Evolutionary conservation across 2,888 invertebrate genomes (phyloP).

Genomic region (Pharmacophagus antenor): DNA sequence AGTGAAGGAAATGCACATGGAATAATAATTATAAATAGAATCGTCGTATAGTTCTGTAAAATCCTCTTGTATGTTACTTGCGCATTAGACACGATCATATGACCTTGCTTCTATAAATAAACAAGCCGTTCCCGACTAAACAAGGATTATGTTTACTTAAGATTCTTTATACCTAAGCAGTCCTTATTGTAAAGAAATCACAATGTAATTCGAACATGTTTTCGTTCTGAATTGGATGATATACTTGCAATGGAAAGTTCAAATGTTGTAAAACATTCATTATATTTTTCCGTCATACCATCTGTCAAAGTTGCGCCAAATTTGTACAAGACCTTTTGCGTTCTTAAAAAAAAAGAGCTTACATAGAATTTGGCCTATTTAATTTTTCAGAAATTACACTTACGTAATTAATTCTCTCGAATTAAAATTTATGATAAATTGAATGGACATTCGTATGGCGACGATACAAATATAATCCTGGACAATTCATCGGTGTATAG

Average conservation of each 20-base stretch:
- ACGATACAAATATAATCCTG: slow-evolving; percentile 4
- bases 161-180: background rate
- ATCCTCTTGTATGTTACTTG: background rate
- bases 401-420: too few species aligned
- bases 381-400: background rate
- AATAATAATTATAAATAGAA: background rate
- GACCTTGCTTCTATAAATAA: slow-evolving; percentile 69
- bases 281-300: background rate
- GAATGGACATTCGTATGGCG: background rate
- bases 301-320: background rate
- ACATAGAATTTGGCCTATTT: too few species aligned
- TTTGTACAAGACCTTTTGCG: background rate
- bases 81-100: slow-evolving; percentile 35
- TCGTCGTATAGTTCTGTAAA: background rate
- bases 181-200: background rate
- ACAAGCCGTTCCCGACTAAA: slow-evolving; percentile 48
- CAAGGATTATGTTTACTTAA: slow-evolving; percentile 48
- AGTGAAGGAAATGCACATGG: background rate
- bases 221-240: background rate
- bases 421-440: too few species aligned
- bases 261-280: background rate
- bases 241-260: too few species aligned
- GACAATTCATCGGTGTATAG: slow-evolving; percentile 5
- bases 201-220: background rate
- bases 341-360: too few species aligned